A percentile compares a stretch with the other conserved stretches of the same genome.
phyloP scores from a whole-genome alignment of 2,888 invertebrate genomes.

The Microdon myrmicae region DNA sequence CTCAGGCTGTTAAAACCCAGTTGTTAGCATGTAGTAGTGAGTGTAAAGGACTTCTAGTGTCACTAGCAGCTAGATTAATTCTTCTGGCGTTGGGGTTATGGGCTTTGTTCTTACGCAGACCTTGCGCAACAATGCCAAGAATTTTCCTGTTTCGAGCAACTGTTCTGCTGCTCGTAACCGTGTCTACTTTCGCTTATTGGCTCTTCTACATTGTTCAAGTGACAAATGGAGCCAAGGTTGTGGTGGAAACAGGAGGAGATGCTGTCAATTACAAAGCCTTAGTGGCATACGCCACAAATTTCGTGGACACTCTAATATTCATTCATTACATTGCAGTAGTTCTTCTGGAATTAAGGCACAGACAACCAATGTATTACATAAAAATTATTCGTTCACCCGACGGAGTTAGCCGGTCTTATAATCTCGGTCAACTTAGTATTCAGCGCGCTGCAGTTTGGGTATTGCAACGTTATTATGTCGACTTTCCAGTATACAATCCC shows the following conservation, averaged over 20 bases:
- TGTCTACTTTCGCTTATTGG: conserved; percentile 97
- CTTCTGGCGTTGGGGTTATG: conserved; percentile 90
- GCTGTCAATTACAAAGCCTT: conserved; percentile 86
- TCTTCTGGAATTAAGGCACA: conserved; percentile 90
- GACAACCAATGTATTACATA: conserved; percentile 88
- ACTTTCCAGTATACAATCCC: conserved; percentile 96
- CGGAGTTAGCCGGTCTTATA: conserved; percentile 88
- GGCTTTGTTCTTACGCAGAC: conserved; percentile 89
- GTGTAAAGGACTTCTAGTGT: conserved; percentile 92
- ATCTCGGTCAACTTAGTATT: conserved; percentile 90
- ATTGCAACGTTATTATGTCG: conserved; percentile 93
- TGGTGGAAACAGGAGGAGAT: conserved; percentile 79
- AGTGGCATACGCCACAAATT: conserved; percentile 91
- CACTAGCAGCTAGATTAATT: conserved; percentile 89
- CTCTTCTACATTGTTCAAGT: conserved; percentile 93
- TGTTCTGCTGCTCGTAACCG: conserved; percentile 86
- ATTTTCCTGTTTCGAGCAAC: conserved; percentile 91
- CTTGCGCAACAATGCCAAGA: conserved; percentile 88
- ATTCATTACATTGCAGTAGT: conserved; percentile 95
- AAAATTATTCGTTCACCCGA: conserved; percentile 96
- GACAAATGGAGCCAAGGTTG: conserved; percentile 82
- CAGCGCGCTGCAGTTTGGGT: conserved; percentile 96
- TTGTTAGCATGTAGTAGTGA: conserved; percentile 88
- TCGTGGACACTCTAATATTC: conserved; percentile 92
- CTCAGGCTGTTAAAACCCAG: conserved; percentile 75